A percentile compares a stretch with the other conserved stretches of the same genome.
phyloP scores from a whole-genome alignment of 2,797 vertebrate genomes.

The Tachyglossus aculeatus region DNA sequence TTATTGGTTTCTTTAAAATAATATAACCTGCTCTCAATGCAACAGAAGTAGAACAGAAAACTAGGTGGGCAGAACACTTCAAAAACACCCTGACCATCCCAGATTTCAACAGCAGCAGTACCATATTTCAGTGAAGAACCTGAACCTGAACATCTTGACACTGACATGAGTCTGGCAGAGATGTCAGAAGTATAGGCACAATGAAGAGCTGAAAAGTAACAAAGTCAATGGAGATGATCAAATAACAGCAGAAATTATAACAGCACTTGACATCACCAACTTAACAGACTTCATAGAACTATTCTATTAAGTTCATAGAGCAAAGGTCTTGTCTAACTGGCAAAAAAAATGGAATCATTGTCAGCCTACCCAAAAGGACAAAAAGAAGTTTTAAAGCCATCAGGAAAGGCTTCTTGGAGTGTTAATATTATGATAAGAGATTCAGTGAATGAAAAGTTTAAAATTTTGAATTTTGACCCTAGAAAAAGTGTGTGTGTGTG shows the following conservation, averaged over 20 bases:
- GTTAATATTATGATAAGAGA: too few species aligned
- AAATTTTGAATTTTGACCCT: too few species aligned
- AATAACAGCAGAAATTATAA: conserved; percentile 33
- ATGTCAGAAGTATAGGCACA: conserved; percentile 53
- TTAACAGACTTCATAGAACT: conserved; percentile 43
- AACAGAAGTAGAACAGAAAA: conserved; percentile 40
- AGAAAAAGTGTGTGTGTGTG: too few species aligned
- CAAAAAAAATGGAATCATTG: neutral
- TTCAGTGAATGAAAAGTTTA: too few species aligned
- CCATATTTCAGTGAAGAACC: conserved; percentile 46
- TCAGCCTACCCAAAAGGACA: conserved; percentile 16
- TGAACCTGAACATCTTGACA: conserved; percentile 53
- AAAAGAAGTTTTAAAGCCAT: too few species aligned
- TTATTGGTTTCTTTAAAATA: conserved; percentile 55
- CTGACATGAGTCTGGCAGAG: conserved; percentile 47
- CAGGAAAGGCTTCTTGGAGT: too few species aligned
- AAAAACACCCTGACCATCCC: conserved; percentile 29
- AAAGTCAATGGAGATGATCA: conserved; percentile 36
- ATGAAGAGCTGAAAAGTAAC: conserved; percentile 51
- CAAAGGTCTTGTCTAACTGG: neutral
- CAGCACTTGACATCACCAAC: conserved; percentile 8
- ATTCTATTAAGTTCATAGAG: conserved; percentile 28
- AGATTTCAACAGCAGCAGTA: conserved; percentile 16
- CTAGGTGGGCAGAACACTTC: conserved; percentile 46
- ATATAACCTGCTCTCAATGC: conserved; percentile 41